A percentile compares a stretch with the other conserved stretches of the same genome.
Evolutionary conservation across 2,888 invertebrate genomes (phyloP).

Genomic region (Thecophora atra): DNA sequence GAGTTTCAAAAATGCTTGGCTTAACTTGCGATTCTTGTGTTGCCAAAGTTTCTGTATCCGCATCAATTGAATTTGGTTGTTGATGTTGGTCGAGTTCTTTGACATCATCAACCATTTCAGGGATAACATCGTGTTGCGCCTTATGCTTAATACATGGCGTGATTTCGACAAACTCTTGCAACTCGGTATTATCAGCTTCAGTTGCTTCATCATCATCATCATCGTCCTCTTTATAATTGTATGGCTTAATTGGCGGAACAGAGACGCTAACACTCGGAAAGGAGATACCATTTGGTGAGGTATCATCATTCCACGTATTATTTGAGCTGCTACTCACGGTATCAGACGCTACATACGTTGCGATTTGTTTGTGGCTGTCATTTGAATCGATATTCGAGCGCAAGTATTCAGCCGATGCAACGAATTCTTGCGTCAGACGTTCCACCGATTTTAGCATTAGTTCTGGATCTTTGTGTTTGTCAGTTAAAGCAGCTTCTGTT

Average conservation of each 20-base stretch:
- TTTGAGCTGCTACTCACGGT: conserved; percentile 51
- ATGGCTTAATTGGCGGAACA: conserved; percentile 76
- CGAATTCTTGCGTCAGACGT: conserved; percentile 72
- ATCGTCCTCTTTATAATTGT: conserved; percentile 71
- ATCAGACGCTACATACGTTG: conserved; percentile 37
- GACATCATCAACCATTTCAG: conserved; percentile 39
- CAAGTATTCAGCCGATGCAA: conserved; percentile 73
- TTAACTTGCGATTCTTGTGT: neutral
- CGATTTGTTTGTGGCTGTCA: conserved; percentile 20
- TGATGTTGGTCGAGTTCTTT: conserved; percentile 44
- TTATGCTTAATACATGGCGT: conserved; percentile 63
- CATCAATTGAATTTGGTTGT: conserved; percentile 57
- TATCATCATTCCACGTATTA: conserved; percentile 85
- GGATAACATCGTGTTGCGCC: conserved; percentile 45
- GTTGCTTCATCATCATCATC: conserved; percentile 52
- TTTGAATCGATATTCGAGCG: conserved; percentile 56
- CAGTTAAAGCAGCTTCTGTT: conserved; percentile 31
- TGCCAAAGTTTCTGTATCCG: conserved; percentile 57
- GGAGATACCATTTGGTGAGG: conserved; percentile 78
- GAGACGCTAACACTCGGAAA: conserved; percentile 84
- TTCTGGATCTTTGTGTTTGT: conserved; percentile 72
- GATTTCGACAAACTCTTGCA: conserved; percentile 57
- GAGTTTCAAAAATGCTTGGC: conserved; percentile 16
- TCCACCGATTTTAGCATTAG: conserved; percentile 76
- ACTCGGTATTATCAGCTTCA: conserved; percentile 48